Percentiles rank a stretch among this genome's conserved stretches.
These are phyloP conservation scores for Onychostoma macrolepis DNA, from an alignment of 2,113 vertebrate genomes.

Conservation along the genomic window DNA sequence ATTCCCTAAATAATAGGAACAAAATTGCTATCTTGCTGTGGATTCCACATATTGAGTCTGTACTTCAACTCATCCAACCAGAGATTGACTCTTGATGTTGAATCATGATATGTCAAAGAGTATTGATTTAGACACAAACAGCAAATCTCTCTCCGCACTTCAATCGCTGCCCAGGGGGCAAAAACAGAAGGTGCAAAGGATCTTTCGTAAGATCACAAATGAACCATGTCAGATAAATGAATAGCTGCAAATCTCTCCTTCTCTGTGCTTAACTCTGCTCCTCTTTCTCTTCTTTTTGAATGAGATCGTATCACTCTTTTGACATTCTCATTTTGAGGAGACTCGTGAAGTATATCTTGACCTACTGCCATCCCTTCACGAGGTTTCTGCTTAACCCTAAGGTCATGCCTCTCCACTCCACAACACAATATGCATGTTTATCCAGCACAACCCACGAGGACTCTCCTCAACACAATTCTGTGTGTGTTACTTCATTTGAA, in stretches of 20 bases:
- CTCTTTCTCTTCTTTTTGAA: neutral
- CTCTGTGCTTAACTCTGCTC: neutral
- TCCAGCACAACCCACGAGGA: neutral
- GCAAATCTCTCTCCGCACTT: slow-evolving; percentile 9
- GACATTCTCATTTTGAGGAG: slow-evolving; percentile 9
- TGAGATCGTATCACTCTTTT: neutral
- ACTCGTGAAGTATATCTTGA: slow-evolving; percentile 24
- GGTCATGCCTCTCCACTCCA: neutral
- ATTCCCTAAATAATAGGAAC: slow-evolving; percentile 12
- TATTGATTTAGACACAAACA: slow-evolving; percentile 40
- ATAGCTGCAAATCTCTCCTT: slow-evolving; percentile 11
- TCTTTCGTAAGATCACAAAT: slow-evolving; percentile 22
- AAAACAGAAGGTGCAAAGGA: slow-evolving; percentile 31
- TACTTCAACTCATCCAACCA: slow-evolving; percentile 18
- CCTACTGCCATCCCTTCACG: neutral
- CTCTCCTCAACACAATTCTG: neutral
- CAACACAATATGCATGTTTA: neutral
- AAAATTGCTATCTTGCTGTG: neutral
- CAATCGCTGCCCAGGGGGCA: slow-evolving; percentile 16
- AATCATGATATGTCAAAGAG: slow-evolving; percentile 28
- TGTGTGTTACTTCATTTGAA: neutral
- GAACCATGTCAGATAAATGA: slow-evolving; percentile 41
- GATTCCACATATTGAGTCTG: slow-evolving; percentile 1
- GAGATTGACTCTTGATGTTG: slow-evolving; percentile 33
- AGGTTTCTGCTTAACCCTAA: neutral